Conservation (phyloP, 2,113 vertebrate genomes). For the Oryctolagus cuniculus region mOryCun1.1 NC_091440.1:129163501-129164000, state of each 20-base stretch:
- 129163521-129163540: background rate
- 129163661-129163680: background rate
- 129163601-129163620: background rate
- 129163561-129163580: background rate
- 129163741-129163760: background rate
- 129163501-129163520: background rate
- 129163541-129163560: background rate
- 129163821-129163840: background rate
- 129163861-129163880: slow-evolving; percentile 51
- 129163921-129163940: slow-evolving; percentile 19
- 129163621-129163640: background rate
- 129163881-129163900: slow-evolving; percentile 17
- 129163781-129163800: background rate
- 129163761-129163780: background rate
- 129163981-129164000: background rate
- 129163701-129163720: background rate
- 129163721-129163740: background rate
- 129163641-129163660: background rate
- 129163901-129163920: slow-evolving; percentile 6
- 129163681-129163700: background rate
- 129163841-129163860: slow-evolving; percentile 12
- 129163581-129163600: background rate
- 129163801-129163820: background rate
- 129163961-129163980: background rate
- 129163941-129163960: slow-evolving; percentile 7